Evolutionary conservation across 2,888 invertebrate genomes (phyloP), one percentile per base, ranked within the genome.

Genomic region (Plagiodera versicolora): DNA sequence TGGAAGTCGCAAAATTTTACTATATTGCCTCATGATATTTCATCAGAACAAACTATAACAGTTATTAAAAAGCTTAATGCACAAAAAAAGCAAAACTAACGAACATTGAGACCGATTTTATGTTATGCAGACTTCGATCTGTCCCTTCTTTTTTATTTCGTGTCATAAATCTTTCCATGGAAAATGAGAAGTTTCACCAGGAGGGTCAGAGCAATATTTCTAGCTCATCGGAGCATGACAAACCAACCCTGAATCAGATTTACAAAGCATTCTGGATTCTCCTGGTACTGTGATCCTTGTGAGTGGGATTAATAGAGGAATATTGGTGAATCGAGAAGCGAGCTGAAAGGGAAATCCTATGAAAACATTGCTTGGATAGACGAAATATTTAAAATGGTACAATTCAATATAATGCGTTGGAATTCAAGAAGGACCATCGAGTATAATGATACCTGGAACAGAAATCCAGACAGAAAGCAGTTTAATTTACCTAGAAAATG

Each of bases 201-300:
- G 63, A 63, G 63, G n/a, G 64, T 62, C 63, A 64, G 56, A 63
- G 59, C 45, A 56, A 59, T 62, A 58, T 58, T 62, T 64, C 51
- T 58, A 58, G 60, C 55, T 64, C 61, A 61, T 56, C 48, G 56
- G 16, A 60, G 64, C 62, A 54, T 64, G 62, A 58, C 56, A 56
- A 59, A 66, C 60, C 59, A 61, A 46, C 50, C 49, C 49, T 45
- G 60, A 66, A 64, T 66, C 64, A 62, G 59, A 57, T 16, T 35
- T 20, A 39, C 39, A 39, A 39, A 39, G 39, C 39, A 39, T 8
- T 39, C 14, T 14, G 14, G 14, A 39, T 14, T 39, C 14, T 11
- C 14, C 39, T 14, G 14, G 14, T 14, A 9, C 39, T 14, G 39
- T 3, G 14, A 11, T 9, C 2, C 2, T 39, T 39, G 39, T 14